phyloP scores from a whole-genome alignment of 2,113 vertebrate genomes.

The Chionomys nivalis region DNA sequence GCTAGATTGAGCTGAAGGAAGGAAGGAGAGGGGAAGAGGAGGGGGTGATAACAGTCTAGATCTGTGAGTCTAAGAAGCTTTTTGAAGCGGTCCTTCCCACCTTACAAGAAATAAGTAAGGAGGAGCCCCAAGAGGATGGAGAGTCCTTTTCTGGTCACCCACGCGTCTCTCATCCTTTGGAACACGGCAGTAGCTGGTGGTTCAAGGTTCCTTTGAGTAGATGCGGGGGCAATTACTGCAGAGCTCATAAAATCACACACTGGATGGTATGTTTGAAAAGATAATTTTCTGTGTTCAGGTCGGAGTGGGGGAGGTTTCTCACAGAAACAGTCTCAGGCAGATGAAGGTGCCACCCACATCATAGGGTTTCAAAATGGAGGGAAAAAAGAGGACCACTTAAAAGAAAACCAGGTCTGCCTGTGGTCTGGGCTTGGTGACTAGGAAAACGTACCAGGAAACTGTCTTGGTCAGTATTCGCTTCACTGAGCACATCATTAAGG shows the following conservation, averaged over 20 bases:
- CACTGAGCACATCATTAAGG: background rate
- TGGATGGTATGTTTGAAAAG: conserved; percentile 67
- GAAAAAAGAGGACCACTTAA: background rate
- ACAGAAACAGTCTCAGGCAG: conserved; percentile 49
- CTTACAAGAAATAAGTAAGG: conserved; percentile 75
- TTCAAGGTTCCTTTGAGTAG: conserved; percentile 61
- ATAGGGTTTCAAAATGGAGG: background rate
- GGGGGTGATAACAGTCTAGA: background rate
- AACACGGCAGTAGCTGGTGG: conserved; percentile 36
- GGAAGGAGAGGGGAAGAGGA: background rate
- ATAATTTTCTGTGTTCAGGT: conserved; percentile 61
- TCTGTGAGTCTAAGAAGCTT: conserved; percentile 65
- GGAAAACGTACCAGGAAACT: background rate
- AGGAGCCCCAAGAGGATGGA: conserved; percentile 75
- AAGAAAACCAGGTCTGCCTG: background rate
- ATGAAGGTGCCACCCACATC: conserved; percentile 50
- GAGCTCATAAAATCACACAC: conserved; percentile 57
- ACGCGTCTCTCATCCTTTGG: conserved; percentile 75
- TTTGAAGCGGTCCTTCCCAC: conserved; percentile 36
- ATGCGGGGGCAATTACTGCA: conserved; percentile 31
- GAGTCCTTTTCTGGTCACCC: conserved; percentile 65
- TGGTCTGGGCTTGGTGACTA: background rate
- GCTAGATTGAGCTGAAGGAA: background rate
- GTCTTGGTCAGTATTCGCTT: background rate
- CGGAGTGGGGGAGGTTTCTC: conserved; percentile 48